phyloP scores from a whole-genome alignment of 2,888 invertebrate species.

The Sphaeridia pumilis region DNA sequence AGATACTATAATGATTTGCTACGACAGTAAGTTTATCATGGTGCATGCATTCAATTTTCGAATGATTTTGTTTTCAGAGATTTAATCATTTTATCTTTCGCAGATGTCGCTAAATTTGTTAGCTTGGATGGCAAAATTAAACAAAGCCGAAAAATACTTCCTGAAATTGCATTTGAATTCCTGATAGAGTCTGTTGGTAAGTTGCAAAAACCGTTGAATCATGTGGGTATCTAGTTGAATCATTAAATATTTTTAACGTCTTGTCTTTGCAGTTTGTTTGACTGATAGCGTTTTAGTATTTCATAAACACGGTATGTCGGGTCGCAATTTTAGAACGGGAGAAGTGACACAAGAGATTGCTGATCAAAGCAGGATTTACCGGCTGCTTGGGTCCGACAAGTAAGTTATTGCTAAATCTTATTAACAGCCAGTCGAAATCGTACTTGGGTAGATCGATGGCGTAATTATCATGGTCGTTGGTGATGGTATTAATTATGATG shows the following conservation, averaged over 20 bases:
- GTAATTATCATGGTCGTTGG: no score
- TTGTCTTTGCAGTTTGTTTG: constrained; percentile 63
- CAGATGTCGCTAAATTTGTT: constrained; percentile 53
- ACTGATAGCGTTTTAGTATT: constrained; percentile 96
- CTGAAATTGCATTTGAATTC: constrained; percentile 87
- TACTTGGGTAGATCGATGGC: no score
- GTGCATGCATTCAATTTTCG: no score
- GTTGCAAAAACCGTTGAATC: no score
- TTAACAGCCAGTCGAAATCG: no score
- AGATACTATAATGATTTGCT: constrained; percentile 80
- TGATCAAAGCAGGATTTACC: constrained; percentile 79
- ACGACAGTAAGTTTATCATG: constrained; percentile 59
- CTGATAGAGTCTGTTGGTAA: constrained; percentile 86
- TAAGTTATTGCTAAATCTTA: constrained; percentile 43
- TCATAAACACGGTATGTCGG: constrained; percentile 95
- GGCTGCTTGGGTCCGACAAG: constrained; percentile 91
- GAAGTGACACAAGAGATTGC: constrained; percentile 95
- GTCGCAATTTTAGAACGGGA: constrained; percentile 76
- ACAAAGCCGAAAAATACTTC: constrained; percentile 65
- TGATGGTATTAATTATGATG: not conserved
- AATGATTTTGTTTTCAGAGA: no score
- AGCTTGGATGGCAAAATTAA: constrained; percentile 60
- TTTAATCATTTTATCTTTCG: no score
- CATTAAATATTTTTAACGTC: no score
- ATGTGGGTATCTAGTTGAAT: no score